Conservation (phyloP, 2,113 vertebrate genomes). For the Dipodomys spectabilis region DNA sequence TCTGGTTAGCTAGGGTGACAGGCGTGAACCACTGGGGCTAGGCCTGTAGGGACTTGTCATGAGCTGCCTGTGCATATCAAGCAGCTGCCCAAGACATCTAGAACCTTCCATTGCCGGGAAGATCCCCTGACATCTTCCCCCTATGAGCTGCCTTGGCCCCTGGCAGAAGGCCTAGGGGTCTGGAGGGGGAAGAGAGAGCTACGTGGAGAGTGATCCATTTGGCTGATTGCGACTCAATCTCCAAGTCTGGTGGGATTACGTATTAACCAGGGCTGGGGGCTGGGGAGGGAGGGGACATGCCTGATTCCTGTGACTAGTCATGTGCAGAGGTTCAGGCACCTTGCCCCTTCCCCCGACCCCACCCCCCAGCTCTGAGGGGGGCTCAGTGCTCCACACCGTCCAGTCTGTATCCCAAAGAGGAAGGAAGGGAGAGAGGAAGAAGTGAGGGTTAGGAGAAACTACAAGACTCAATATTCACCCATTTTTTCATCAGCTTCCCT, state of each 20-base stretch:
- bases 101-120: not conserved
- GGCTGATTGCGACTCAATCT: conserved; percentile 34
- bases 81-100: not conserved
- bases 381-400: no score
- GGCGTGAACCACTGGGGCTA: no score
- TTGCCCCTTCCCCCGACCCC: not conserved
- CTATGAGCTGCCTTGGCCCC: not conserved
- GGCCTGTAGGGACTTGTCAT: no score
- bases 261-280: conserved; percentile 84
- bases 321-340: conserved; percentile 25
- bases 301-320: conserved; percentile 69
- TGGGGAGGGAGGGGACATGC: conserved; percentile 35
- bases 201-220: conserved; percentile 29
- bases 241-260: conserved; percentile 78
- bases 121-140: not conserved
- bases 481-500: not conserved
- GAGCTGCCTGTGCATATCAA: not conserved
- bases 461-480: accelerated
- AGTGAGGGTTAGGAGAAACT: not conserved
- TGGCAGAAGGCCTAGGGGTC: not conserved
- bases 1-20: no score
- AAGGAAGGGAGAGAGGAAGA: not conserved
- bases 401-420: no score
- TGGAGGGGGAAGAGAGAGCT: not conserved
- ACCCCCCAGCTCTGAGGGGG: no score